Evolutionary conservation across 2,888 invertebrate species (phyloP), one percentile per base, ranked within the genome.

Genomic region (Anaspis maculata): DNA sequence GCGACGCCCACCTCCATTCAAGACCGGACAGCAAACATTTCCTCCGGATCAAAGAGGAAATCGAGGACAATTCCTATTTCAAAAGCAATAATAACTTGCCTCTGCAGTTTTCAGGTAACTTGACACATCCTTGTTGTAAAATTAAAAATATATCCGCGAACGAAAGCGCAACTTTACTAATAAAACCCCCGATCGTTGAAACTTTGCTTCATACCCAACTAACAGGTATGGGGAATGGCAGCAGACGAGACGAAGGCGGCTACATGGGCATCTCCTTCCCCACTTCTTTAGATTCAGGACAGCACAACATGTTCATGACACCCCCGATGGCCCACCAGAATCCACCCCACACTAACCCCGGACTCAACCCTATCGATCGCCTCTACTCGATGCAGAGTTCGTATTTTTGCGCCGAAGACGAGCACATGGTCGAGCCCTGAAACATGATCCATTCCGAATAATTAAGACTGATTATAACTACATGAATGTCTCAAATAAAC

Each of bases 321-420:
- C 62, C 62, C 7, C 59, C 61, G 11, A 45, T 57, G 25, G 69
- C 68, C 52, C 54, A 61, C 62, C 61, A 52, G 60, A 69, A 46
- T 59, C 52, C 55, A 6, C 58, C 56, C 22, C 45, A 48, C 24
- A 44, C 40, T 14, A 36, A 44, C 25, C 37, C 68, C 14, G 67
- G 70, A 50, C 61, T 73, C 30, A 76, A 76, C 57, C 76, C 76
- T 6, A 76, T 76, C 40, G 76, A 76, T 62, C 68, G 76, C 24
- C 58, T 76, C 10, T 76, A 76, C 52, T 76, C 76, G 36, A 76
- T 76, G 76, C 76, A 76, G 52, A 76, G 70, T 49, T 75, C 76
- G 9, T 76, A 76, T 51, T 76, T 76, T 60, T 72, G 76, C 44
- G 71, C 69, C 15, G 74, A 75, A 39, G 74, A 72, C 15, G 44